Percentiles rank a stretch among this genome's conserved stretches.
These are phyloP conservation scores for Sebastes vulpes DNA, from an alignment of 2,797 vertebrate species.

Conservation along the genomic window DNA sequence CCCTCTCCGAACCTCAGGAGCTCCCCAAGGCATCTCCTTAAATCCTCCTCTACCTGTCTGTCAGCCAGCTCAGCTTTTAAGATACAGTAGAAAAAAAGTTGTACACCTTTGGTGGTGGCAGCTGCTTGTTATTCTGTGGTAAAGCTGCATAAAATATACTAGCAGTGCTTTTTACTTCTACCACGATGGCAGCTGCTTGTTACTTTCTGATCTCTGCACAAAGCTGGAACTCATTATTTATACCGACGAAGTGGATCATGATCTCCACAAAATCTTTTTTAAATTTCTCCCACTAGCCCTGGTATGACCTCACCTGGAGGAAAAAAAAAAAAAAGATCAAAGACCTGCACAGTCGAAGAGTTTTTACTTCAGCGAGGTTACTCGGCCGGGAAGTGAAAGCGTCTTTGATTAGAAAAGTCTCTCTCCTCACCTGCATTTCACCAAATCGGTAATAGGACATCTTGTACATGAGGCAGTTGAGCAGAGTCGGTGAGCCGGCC, in stretches of 20 bases:
- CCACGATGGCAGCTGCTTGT: conserved; percentile 18
- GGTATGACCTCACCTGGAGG: neutral
- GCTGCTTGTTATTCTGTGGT: conserved; percentile 41
- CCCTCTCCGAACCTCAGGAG: conserved; percentile 10
- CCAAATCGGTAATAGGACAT: conserved; percentile 99
- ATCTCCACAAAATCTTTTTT: neutral
- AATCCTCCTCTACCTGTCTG: conserved; percentile 32
- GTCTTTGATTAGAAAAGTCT: neutral
- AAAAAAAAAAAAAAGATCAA: neutral
- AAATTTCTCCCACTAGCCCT: neutral
- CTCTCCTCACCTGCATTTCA: conserved; percentile 95
- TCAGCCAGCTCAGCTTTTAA: conserved; percentile 44
- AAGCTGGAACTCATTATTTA: conserved; percentile 28
- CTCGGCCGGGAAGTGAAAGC: neutral
- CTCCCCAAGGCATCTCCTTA: conserved; percentile 51
- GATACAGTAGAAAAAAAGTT: conserved; percentile 25
- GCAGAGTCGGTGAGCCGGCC: conserved; percentile 95
- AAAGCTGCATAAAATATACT: conserved; percentile 15
- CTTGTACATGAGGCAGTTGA: conserved; percentile 99
- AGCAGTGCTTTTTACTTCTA: neutral
- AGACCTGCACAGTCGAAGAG: neutral
- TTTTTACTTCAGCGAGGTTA: neutral
- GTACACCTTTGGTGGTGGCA: conserved; percentile 19
- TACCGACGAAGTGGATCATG: conserved; percentile 17
- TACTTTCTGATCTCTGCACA: conserved; percentile 27